These are phyloP conservation scores for Tribolium madens DNA, from an alignment of 1,140 invertebrate genomes.

Conservation along the genomic window DNA sequence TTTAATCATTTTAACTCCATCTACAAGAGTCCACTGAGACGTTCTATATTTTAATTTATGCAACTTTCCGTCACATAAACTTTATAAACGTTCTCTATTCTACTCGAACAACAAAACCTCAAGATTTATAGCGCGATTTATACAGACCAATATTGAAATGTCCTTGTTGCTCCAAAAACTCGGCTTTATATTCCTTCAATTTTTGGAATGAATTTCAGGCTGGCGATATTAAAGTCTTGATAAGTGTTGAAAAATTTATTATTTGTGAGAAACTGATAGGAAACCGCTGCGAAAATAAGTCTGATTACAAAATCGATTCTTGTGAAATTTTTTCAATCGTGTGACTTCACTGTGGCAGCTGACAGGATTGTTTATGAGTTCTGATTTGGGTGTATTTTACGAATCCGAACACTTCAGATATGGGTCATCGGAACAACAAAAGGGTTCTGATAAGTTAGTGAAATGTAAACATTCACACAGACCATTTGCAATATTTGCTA, in stretches of 20 bases:
- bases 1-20: background rate
- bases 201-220: background rate
- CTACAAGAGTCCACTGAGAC: background rate
- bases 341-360: conserved; percentile 19
- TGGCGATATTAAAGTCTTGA: conserved; percentile 2
- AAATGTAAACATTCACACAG: background rate
- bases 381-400: conserved; percentile 19
- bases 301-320: conserved; percentile 39
- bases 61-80: background rate
- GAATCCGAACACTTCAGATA: background rate
- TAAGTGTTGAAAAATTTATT: conserved; percentile 33
- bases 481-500: conserved; percentile 4
- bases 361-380: conserved; percentile 19
- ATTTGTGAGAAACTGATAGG: conserved; percentile 14
- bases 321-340: conserved; percentile 28
- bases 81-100: background rate
- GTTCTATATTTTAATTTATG: background rate
- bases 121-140: background rate
- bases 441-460: conserved; percentile 5
- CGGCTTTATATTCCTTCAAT: background rate
- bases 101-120: background rate
- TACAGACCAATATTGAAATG: background rate
- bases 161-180: background rate
- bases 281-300: background rate
- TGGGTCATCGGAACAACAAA: conserved; percentile 18